A percentile compares a stretch with the other conserved stretches of the same genome.
Evolutionary conservation across 1,140 invertebrate genomes (phyloP).

Genomic region (Hylaeus anthracinus): DNA sequence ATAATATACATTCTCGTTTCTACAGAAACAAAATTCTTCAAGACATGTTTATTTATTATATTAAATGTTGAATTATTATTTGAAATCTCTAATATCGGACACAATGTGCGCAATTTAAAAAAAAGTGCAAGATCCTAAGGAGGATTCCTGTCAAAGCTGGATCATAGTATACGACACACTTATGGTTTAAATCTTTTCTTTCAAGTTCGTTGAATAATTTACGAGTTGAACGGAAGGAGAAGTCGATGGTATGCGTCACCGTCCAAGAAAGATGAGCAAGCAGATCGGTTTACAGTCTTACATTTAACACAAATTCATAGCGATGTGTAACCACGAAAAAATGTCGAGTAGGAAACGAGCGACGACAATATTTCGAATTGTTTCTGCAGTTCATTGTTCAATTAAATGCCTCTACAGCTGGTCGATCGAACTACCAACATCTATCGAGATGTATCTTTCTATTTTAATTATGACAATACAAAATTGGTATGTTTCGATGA

Average conservation of each 20-base stretch:
- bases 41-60: no score
- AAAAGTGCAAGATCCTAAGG: background rate
- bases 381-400: background rate
- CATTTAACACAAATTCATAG: constrained; percentile 23
- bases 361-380: background rate
- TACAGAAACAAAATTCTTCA: no score
- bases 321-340: constrained; percentile 34
- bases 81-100: no score
- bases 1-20: no score
- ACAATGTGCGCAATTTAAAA: no score
- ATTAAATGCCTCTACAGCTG: no score
- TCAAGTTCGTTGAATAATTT: constrained; percentile 38
- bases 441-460: no score
- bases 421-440: no score
- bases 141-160: background rate
- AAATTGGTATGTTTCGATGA: background rate
- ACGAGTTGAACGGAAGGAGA: constrained; percentile 33
- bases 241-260: constrained; percentile 32
- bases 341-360: constrained; percentile 20
- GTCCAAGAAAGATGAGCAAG: constrained; percentile 46
- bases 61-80: no score
- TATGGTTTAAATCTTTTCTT: background rate
- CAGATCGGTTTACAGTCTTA: constrained; percentile 40
- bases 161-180: background rate
- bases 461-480: background rate